Conservation (phyloP, 2,888 invertebrate genomes). For the Syritta pipiens region DNA sequence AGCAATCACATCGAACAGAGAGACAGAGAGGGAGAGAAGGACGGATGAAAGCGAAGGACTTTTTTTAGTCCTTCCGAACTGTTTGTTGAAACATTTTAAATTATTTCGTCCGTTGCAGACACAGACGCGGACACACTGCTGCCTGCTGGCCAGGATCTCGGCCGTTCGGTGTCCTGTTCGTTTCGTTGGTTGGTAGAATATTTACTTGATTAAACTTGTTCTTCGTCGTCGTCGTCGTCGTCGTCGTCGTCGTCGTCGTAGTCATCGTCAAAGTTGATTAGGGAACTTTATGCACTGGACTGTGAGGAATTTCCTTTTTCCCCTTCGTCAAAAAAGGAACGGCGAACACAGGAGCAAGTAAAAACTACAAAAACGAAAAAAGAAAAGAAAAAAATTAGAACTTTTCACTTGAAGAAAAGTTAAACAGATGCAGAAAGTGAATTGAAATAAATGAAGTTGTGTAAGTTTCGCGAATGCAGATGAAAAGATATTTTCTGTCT, state of each 20-base stretch:
- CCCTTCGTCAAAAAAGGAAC: not conserved
- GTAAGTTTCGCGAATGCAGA: conserved; percentile 42
- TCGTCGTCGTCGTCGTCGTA: no score
- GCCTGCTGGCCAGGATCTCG: no score
- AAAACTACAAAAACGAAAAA: no score
- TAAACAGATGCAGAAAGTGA: conserved; percentile 54
- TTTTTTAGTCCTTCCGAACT: not conserved
- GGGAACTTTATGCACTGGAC: conserved; percentile 50
- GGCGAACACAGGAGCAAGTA: no score
- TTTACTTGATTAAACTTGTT: conserved; percentile 60
- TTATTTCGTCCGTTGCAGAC: conserved; percentile 23
- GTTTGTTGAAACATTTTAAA: conserved; percentile 36
- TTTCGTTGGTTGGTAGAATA: conserved; percentile 30
- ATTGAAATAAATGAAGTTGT: conserved; percentile 50
- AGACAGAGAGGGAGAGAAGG: no score
- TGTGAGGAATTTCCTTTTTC: conserved; percentile 3
- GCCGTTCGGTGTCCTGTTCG: conserved; percentile 6
- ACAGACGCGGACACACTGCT: not conserved
- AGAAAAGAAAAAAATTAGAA: not conserved
- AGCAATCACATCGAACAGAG: conserved; percentile 9
- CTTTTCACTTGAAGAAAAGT: conserved; percentile 33
- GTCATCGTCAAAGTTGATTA: conserved; percentile 45
- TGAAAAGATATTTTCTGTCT: conserved; percentile 11
- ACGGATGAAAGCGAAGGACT: not conserved
- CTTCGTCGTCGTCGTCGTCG: not conserved